A percentile compares a stretch with the other conserved stretches of the same genome.
These are phyloP conservation scores for Prinia subflava DNA, from an alignment of 2,113 vertebrate genomes.

Conservation along the genomic window DNA sequence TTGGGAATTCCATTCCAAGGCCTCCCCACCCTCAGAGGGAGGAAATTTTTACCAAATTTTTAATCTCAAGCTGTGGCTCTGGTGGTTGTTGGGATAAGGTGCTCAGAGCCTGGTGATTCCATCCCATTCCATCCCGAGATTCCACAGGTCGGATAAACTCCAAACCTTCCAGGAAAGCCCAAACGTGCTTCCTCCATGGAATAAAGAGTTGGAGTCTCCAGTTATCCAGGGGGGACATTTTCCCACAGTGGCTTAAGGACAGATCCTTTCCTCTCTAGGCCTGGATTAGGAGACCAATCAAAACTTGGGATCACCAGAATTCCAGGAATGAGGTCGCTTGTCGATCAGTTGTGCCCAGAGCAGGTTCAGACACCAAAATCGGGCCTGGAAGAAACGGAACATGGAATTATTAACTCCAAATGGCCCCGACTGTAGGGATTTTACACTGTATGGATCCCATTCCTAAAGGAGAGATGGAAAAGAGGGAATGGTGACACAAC, in stretches of 20 bases:
- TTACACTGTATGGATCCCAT: accelerated
- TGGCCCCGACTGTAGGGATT: accelerated
- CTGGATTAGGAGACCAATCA: background rate
- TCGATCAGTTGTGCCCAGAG: accelerated
- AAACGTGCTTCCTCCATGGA: accelerated
- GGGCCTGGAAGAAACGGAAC: background rate
- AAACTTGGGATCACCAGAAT: background rate
- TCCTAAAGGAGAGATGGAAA: background rate
- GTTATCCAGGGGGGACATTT: background rate
- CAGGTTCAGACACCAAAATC: background rate
- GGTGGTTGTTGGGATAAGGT: too few relatives aligned
- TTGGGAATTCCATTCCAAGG: background rate
- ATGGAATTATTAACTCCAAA: background rate
- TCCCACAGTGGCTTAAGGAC: background rate
- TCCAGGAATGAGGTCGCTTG: accelerated
- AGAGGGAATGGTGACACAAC: background rate
- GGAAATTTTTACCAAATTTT: background rate
- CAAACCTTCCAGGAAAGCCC: background rate
- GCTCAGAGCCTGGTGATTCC: background rate
- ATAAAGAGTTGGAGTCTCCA: background rate
- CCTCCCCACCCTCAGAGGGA: too few relatives aligned
- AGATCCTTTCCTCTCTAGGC: background rate
- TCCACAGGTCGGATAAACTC: background rate
- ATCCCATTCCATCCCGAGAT: background rate
- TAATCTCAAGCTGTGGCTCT: background rate